Conservation (phyloP, 2,888 invertebrate genomes). For the Tromatobia lineatoria region DNA sequence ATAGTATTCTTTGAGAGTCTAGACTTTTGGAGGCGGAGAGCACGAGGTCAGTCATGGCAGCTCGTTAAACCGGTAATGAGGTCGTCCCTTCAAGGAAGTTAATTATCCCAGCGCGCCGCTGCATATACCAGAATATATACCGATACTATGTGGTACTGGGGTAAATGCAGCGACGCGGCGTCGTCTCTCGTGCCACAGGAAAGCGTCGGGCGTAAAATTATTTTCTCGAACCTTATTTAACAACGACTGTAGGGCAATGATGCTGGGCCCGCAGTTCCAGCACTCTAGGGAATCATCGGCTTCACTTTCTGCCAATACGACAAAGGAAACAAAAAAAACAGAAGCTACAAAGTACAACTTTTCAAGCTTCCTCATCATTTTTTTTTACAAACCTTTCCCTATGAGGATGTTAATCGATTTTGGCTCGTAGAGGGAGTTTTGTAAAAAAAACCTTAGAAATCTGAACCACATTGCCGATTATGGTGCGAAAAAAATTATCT, state of each 20-base stretch:
- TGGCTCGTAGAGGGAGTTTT: no score
- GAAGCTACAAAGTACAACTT: no score
- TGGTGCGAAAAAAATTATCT: no score
- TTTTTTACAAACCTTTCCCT: no score
- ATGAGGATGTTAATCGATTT: no score
- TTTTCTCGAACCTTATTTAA: conserved; percentile 72
- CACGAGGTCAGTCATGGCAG: conserved; percentile 71
- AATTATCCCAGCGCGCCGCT: conserved; percentile 75
- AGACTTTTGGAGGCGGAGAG: conserved; percentile 41
- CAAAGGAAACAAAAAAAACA: conserved; percentile 1
- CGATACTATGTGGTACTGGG: conserved; percentile 42
- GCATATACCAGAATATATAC: conserved; percentile 44
- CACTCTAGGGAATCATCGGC: conserved; percentile 12
- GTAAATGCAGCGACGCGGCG: conserved; percentile 59
- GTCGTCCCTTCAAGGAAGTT: conserved; percentile 75
- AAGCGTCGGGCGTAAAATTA: conserved; percentile 73
- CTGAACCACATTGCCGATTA: no score
- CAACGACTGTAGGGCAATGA: conserved; percentile 20
- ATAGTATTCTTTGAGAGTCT: conserved; percentile 32
- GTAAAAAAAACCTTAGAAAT: no score
- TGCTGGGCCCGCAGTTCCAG: not conserved
- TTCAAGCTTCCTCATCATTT: not conserved
- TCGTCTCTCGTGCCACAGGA: conserved; percentile 63
- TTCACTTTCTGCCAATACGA: conserved; percentile 31
- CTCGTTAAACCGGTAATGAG: conserved; percentile 80